A percentile compares a stretch with the other conserved stretches of the same genome.
These are phyloP conservation scores for Apis mellifera DNA, from an alignment of 1,140 invertebrate species.

Conservation along the genomic window DNA sequence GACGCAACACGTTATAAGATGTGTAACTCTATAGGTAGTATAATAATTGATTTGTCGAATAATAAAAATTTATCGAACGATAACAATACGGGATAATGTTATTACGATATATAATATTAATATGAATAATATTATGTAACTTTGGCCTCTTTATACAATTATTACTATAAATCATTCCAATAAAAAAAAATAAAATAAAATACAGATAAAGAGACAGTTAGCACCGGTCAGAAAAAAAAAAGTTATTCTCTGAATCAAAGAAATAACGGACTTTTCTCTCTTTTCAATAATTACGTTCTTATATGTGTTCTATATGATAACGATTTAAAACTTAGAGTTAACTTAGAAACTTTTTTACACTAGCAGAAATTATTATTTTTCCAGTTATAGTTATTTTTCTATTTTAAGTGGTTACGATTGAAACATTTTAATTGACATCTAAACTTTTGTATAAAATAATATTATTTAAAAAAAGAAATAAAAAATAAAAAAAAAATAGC, in stretches of 20 bases:
- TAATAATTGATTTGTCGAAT: constrained; percentile 15
- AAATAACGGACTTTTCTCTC: constrained; percentile 1
- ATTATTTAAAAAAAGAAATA: too few relatives aligned
- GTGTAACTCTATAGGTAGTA: background rate
- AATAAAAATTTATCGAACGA: constrained; percentile 27
- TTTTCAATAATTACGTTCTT: background rate
- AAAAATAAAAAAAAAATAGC: too few relatives aligned
- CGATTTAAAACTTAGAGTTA: background rate
- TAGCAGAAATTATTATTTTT: background rate
- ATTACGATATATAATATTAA: background rate
- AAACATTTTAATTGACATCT: background rate
- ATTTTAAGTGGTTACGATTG: background rate
- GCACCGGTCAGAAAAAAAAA: constrained; percentile 40
- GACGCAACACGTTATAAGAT: background rate
- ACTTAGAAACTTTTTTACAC: background rate
- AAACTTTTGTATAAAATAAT: constrained; percentile 9
- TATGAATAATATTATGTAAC: background rate
- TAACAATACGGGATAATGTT: background rate
- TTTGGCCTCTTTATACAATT: constrained; percentile 12
- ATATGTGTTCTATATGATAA: background rate
- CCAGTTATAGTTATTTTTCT: background rate
- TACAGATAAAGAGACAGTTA: constrained; percentile 15
- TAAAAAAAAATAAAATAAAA: constrained; percentile 14
- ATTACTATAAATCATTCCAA: background rate
- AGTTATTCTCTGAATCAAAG: background rate